A percentile compares a stretch with the other conserved stretches of the same genome.
Evolutionary conservation across 2,888 invertebrate species (phyloP).

Genomic region (Therioaphis trifolii): DNA sequence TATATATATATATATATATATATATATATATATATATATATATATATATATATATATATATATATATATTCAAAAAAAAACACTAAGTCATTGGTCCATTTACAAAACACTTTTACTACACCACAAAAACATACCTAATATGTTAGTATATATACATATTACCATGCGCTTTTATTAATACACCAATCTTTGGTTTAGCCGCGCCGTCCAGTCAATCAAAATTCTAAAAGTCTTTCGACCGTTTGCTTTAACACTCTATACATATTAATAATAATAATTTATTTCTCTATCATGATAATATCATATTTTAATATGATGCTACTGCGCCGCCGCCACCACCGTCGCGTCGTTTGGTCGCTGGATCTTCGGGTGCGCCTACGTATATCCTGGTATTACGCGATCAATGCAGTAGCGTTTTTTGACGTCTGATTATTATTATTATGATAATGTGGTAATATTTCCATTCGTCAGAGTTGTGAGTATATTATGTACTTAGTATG

Average conservation of each 20-base stretch:
- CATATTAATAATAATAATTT: too few species aligned
- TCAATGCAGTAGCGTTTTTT: slow-evolving; percentile 11
- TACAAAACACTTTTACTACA: slow-evolving; percentile 52
- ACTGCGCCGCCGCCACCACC: too few species aligned
- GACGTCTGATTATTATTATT: slow-evolving; percentile 30
- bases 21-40: too few species aligned
- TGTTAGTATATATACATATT: slow-evolving; percentile 2
- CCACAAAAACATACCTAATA: too few species aligned
- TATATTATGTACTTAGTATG: too few species aligned
- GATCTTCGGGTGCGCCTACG: slow-evolving; percentile 15
- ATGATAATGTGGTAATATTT: slow-evolving; percentile 18
- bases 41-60: too few species aligned
- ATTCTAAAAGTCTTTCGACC: background rate
- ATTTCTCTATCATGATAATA: too few species aligned
- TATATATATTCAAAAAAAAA: too few species aligned
- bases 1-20: too few species aligned
- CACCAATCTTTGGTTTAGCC: background rate
- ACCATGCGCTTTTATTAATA: background rate
- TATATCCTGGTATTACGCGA: slow-evolving; percentile 5
- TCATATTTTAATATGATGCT: too few species aligned
- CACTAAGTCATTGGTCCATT: slow-evolving; percentile 54
- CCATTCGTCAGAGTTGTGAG: background rate
- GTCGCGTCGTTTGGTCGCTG: background rate
- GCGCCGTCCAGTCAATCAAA: slow-evolving; percentile 25
- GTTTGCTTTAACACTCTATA: too few species aligned